Conservation (phyloP, 2,797 vertebrate genomes). For the Lophotriccus pileatus region DNA sequence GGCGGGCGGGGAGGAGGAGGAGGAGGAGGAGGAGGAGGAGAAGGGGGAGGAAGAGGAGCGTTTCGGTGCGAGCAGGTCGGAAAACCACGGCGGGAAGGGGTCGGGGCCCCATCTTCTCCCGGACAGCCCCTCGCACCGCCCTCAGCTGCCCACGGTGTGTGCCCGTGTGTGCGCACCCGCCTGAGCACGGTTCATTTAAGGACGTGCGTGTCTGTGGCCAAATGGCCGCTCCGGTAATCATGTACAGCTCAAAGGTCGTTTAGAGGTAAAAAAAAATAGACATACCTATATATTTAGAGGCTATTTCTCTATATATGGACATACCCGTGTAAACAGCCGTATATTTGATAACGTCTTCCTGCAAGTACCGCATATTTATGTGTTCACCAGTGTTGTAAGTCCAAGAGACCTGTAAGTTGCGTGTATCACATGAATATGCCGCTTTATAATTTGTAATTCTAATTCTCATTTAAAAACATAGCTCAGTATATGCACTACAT, state of each 20-base stretch:
- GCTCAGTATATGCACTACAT: neutral
- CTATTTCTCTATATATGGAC: neutral
- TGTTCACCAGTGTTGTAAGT: accelerated
- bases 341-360: neutral
- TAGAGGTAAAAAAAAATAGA: neutral
- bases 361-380: neutral
- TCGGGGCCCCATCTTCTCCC: neutral
- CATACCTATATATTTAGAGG: neutral
- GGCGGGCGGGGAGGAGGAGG: too few species aligned
- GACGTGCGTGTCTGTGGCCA: neutral
- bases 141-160: neutral
- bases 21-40: neutral
- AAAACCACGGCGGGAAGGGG: neutral
- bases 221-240: neutral
- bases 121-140: neutral
- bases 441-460: neutral
- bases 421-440: neutral
- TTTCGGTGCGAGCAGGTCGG: neutral
- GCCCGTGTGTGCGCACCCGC: neutral
- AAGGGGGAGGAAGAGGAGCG: accelerated
- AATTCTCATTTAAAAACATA: neutral
- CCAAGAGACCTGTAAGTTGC: neutral
- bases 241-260: neutral
- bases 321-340: neutral
- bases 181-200: neutral